phyloP scores from a whole-genome alignment of 2,888 invertebrate genomes.

The Thyatira batis region DNA sequence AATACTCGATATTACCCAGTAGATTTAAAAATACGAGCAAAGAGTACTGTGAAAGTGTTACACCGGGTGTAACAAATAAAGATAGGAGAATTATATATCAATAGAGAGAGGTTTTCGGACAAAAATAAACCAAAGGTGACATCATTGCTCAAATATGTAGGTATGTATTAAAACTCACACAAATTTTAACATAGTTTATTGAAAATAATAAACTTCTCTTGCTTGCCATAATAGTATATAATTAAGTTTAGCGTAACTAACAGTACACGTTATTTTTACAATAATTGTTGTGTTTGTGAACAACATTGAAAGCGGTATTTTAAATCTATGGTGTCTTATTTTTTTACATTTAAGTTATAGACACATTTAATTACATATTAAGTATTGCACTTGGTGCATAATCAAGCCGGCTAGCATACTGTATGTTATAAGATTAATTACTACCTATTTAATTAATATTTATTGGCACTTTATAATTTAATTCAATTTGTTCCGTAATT shows the following conservation, averaged over 20 bases:
- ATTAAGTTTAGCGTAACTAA: slow-evolving; percentile 35
- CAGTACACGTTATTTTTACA: slow-evolving; percentile 14
- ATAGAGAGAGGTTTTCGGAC: no score
- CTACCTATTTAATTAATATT: slow-evolving; percentile 4
- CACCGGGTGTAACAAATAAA: no score
- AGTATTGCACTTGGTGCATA: slow-evolving; percentile 1
- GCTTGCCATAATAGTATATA: slow-evolving; percentile 46
- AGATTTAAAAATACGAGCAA: no score
- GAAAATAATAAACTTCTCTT: slow-evolving; percentile 74
- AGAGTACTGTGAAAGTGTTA: no score
- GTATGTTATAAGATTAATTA: background rate
- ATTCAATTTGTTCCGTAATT: background rate
- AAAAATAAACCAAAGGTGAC: no score
- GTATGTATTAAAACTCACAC: background rate
- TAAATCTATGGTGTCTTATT: background rate
- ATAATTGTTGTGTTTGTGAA: slow-evolving; percentile 15
- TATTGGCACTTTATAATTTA: slow-evolving; percentile 44
- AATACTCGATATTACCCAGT: no score
- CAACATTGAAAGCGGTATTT: slow-evolving; percentile 33
- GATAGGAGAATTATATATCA: no score
- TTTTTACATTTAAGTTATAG: background rate
- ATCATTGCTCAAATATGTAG: no score
- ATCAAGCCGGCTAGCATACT: slow-evolving; percentile 1
- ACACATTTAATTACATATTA: background rate
- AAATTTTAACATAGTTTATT: slow-evolving; percentile 71